Base-by-base conservation (phyloP, 2,797 vertebrate species). In the Myotis findleyi region DNA sequence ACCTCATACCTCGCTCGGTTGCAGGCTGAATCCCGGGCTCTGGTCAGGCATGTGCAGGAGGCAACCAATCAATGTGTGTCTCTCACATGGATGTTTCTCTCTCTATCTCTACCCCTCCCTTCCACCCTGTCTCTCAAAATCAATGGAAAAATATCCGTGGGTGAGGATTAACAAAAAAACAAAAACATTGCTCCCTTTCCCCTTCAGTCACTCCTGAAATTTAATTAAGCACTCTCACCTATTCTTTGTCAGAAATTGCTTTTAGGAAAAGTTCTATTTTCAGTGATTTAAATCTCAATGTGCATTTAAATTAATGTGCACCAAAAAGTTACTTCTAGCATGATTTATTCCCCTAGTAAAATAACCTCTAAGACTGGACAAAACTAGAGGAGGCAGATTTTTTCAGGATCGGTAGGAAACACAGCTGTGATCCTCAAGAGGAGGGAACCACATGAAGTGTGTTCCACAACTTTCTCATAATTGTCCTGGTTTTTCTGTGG, bases 261-360 rank as follows among this genome's bases (percentile, higher is more conserved):
- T 85, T 77, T 81, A 80, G 20, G 18, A 75, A 59, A 82, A 18
- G 7, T 69, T 76, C 33, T 72, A 81, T 36, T 94, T 76, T 86
- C 51, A 59, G 14, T 44, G 36, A 59, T 85, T 92, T 96, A 76
- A 91, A 89, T 83, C 16, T 85, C 71, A 86, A 6, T 77, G 38
- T 95, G 13, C 23, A 89, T 86, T 97, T 90, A 89, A 86, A 38
- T 85, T 68, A 95, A 69, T 36, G 36, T 44, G n/a, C 21, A 83
- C 38, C 11, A 30, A 93, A 90, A 68, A 73, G n/a, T 73, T 88
- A 41, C 71, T 94, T 94, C 59, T 5, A 79, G 47, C 25, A 27
- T 86, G 44, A 47, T 6, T 53, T 84, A 20, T 75, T 83, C 47
- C 76, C 38, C 53, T 73, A 66, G 36, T 72, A 49, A 57, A 73